Evolutionary conservation across 1,140 invertebrate species (phyloP).

Genomic region (Lucilia cuprina): DNA sequence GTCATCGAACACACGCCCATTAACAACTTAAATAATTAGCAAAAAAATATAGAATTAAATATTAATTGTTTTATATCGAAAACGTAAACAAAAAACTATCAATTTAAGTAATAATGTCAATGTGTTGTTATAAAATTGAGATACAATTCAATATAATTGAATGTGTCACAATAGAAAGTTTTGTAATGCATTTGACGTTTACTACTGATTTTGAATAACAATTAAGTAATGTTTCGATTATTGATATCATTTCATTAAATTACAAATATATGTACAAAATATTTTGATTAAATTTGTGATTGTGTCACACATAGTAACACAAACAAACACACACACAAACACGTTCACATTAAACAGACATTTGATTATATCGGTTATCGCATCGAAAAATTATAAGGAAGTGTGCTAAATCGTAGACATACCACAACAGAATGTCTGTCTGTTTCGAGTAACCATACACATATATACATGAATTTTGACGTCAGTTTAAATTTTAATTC

Average conservation of each 20-base stretch:
- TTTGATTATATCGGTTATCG: neutral
- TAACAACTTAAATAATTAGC: neutral
- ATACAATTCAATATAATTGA: neutral
- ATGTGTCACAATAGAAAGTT: neutral
- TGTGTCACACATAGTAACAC: neutral
- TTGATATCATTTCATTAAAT: neutral
- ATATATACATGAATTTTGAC: neutral
- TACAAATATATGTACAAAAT: neutral
- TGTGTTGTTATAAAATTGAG: neutral
- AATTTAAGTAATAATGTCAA: neutral
- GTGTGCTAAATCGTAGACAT: neutral
- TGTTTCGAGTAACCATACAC: neutral
- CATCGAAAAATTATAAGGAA: conserved; percentile 2
- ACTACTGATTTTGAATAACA: neutral
- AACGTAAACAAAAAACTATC: neutral
- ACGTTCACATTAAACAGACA: neutral
- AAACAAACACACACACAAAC: neutral
- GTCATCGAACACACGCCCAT: neutral
- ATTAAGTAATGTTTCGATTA: neutral
- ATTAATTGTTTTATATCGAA: neutral
- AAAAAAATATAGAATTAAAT: neutral
- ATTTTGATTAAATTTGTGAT: conserved; percentile 4
- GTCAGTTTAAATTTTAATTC: neutral
- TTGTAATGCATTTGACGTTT: neutral
- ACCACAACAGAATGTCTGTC: neutral